phyloP scores from a whole-genome alignment of 1,140 invertebrate genomes.

The Ceratina japonica region DNA sequence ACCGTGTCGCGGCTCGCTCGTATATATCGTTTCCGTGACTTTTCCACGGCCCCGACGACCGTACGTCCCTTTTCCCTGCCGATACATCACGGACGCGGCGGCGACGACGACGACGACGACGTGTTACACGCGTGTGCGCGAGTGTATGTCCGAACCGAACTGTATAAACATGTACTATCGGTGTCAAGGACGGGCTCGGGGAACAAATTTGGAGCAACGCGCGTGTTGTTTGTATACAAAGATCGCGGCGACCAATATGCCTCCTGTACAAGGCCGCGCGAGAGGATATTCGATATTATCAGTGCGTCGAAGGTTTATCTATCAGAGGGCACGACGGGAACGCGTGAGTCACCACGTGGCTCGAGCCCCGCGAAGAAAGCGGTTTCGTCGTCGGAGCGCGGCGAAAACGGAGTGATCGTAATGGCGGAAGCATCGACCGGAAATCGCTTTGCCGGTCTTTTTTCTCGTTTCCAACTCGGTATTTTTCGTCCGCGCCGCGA shows the following conservation, averaged over 20 bases:
- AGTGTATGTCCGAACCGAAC: conserved; percentile 14
- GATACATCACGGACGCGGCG: not conserved
- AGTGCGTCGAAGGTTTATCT: not conserved
- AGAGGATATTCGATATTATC: not conserved
- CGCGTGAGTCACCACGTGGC: conserved; percentile 30
- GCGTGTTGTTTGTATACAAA: conserved; percentile 40
- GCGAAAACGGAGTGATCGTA: not conserved
- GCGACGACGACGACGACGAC: too few relatives aligned
- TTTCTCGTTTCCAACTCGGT: not conserved
- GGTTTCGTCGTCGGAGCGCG: not conserved
- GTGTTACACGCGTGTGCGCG: conserved; percentile 32
- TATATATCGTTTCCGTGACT: not conserved
- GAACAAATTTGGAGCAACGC: not conserved
- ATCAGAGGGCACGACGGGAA: not conserved
- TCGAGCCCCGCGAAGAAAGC: not conserved
- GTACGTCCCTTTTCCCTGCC: not conserved
- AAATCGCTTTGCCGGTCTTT: conserved; percentile 25
- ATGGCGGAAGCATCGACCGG: conserved; percentile 38
- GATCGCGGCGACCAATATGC: not conserved
- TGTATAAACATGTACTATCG: conserved; percentile 35
- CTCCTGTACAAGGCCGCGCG: not conserved
- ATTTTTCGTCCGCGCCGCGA: conserved; percentile 16
- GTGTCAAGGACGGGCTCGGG: conserved; percentile 29
- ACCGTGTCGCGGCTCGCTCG: conserved; percentile 60
- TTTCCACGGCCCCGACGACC: conserved; percentile 5